phyloP scores from a whole-genome alignment of 1,140 invertebrate genomes.

The Rhynchophorus ferrugineus region DNA sequence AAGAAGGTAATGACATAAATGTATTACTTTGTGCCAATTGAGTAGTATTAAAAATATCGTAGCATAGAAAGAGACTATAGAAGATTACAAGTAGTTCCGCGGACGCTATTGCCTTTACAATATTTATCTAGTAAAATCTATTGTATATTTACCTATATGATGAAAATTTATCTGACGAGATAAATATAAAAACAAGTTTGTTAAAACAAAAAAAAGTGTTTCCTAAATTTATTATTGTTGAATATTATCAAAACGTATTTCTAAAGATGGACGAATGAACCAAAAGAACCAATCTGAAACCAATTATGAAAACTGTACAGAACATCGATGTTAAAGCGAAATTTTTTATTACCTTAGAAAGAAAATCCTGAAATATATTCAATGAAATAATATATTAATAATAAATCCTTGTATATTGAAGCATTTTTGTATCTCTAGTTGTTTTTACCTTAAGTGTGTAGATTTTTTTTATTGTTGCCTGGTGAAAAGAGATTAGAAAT shows the following conservation, averaged over 20 bases:
- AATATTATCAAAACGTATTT: too few species aligned
- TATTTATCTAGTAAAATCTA: too few species aligned
- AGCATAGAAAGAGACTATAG: neutral
- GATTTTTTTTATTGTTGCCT: conserved; percentile 21
- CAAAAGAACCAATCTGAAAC: conserved; percentile 17
- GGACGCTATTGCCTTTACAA: too few species aligned
- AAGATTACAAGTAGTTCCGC: too few species aligned
- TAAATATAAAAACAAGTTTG: too few species aligned
- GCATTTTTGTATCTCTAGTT: conserved; percentile 25
- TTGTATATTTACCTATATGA: too few species aligned
- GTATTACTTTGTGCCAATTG: neutral
- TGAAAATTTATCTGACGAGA: too few species aligned
- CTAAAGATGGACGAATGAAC: conserved; percentile 10
- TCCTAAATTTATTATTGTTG: too few species aligned
- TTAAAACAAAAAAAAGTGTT: too few species aligned
- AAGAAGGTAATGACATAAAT: too few species aligned
- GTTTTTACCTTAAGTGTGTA: conserved; percentile 25
- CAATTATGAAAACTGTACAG: conserved; percentile 16
- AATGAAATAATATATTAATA: conserved; percentile 19
- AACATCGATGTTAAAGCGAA: conserved; percentile 25
- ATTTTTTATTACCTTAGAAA: conserved; percentile 21
- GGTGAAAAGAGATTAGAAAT: conserved; percentile 10
- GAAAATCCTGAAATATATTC: conserved; percentile 21
- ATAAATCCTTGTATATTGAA: conserved; percentile 20
- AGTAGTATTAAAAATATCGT: neutral